Evolutionary conservation across 2,797 vertebrate species (phyloP).

Genomic region (Oreortyx pictus): DNA sequence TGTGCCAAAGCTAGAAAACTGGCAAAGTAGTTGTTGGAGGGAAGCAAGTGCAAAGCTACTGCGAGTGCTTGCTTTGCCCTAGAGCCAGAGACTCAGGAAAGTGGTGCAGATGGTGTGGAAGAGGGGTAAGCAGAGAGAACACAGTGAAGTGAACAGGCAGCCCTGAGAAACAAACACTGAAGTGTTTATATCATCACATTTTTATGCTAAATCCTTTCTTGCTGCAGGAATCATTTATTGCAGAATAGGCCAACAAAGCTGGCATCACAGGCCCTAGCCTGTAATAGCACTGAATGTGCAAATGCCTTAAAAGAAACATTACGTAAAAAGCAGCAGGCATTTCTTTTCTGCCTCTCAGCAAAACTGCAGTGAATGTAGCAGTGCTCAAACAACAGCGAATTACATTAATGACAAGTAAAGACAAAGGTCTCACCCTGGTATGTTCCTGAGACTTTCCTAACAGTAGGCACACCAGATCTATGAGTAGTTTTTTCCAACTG

Average conservation of each 20-base stretch:
- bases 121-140: rapidly evolving
- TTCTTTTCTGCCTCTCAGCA: not conserved
- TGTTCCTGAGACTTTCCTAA: not conserved
- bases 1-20: not conserved
- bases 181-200: not conserved
- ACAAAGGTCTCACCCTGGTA: not conserved
- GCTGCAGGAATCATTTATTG: not conserved
- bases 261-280: not conserved
- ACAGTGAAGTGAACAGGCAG: not conserved
- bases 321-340: not conserved
- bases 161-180: not conserved
- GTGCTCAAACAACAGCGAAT: not conserved
- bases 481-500: not conserved
- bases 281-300: not conserved
- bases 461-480: not conserved
- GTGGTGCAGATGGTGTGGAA: not conserved
- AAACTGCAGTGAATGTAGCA: not conserved
- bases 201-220: not conserved
- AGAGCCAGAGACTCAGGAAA: not conserved
- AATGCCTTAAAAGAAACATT: not conserved
- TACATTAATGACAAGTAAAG: not conserved
- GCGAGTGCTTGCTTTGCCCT: rapidly evolving
- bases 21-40: not conserved
- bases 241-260: not conserved
- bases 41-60: not conserved